A percentile compares a stretch with the other conserved stretches of the same genome.
phyloP scores from a whole-genome alignment of 2,113 vertebrate species.

The Hyperopisus bebe region DNA sequence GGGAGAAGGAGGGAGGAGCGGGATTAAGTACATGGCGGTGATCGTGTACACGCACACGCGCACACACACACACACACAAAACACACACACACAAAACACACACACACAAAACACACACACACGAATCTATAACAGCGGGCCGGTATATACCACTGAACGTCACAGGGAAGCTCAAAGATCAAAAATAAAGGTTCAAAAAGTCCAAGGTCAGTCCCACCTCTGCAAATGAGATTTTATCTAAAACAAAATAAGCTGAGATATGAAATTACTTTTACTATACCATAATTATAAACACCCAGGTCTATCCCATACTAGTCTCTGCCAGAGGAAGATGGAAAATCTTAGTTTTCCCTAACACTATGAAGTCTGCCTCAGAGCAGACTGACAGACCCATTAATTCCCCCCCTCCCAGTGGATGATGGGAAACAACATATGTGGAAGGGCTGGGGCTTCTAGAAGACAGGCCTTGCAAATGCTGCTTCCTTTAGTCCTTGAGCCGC shows the following conservation, averaged over 20 bases:
- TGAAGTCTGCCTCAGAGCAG: neutral
- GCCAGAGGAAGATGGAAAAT: neutral
- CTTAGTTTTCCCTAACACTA: neutral
- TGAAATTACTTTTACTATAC: neutral
- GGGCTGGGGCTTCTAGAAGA: neutral
- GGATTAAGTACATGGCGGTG: neutral
- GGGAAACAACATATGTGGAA: neutral
- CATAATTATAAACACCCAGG: neutral
- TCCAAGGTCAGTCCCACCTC: neutral
- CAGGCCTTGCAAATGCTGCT: neutral
- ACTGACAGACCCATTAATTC: neutral
- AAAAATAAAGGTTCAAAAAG: neutral
- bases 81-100: too few species aligned
- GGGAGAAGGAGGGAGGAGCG: conserved; percentile 31
- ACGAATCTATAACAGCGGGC: neutral
- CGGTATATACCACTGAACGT: neutral
- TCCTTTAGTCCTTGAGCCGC: neutral
- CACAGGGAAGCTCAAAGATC: neutral
- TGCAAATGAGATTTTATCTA: neutral
- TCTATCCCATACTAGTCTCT: neutral
- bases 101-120: neutral
- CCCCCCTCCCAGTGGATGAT: neutral
- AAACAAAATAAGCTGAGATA: neutral
- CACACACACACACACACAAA: too few species aligned
- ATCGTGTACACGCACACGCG: neutral